Evolutionary conservation across 2,888 invertebrate genomes (phyloP), one percentile per base, ranked within the genome.

Genomic region (Plusia festucae): DNA sequence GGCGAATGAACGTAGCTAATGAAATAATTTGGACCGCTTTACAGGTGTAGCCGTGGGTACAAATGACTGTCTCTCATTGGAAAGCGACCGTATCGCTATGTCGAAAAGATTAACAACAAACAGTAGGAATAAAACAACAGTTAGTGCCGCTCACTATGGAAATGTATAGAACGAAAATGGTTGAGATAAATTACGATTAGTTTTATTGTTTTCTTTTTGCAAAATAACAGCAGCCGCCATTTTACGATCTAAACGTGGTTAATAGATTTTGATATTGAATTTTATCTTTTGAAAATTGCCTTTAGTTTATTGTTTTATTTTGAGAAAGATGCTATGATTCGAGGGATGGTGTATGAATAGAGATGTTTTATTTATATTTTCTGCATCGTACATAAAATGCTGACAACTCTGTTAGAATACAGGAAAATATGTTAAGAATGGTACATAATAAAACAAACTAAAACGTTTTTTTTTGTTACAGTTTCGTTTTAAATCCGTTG

Each of bases 401-500:
- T 30, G 30, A 30, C 8, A 30, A 30, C 30, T 30, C 30, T 30
- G 8, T 9, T 9, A 7, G 8, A 9, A 30, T 9, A 30, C 0
- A 0, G 32, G 18, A 11, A 18, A 16, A n/a, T 46, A 46, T 16
- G 18, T 9, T 18, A 18, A 11, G 3, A 46, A 18, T 18, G 0
- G 0, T 46, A 6, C 8, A 18, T 9, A 0, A 46, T 9, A 46
- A 18, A 46, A 53, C 62, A 70, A 72, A 46, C 24, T 64, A 32
- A 65, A 70, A 58, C 44, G 67, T 46, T 27, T 27, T 69, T 73
- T 72, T 86, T 92, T 91, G 87, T 95, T 94, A 58, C 94, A 98
- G 98, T 93, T 99, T 99, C 91, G 98, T 99, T 46, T 96, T 98
- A 70, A 99, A 99, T 90, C 99, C 99, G 9, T 91, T 99, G 86